phyloP scores from a whole-genome alignment of 2,113 vertebrate genomes.

The Xenotilapia caudafasciata region DNA sequence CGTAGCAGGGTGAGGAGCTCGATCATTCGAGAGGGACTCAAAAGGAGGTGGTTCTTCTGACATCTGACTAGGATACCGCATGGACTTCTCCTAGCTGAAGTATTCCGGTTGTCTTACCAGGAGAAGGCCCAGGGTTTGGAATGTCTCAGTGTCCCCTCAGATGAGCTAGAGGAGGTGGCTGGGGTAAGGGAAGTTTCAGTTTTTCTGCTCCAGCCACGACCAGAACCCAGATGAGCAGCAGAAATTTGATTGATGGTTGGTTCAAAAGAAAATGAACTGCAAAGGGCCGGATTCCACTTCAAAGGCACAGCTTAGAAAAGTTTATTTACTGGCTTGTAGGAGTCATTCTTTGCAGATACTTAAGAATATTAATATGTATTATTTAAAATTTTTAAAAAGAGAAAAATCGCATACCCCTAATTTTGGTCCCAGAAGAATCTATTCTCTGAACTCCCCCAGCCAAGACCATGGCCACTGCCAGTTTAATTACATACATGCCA shows the following conservation, averaged over 20 bases:
- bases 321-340: background rate
- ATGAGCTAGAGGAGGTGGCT: background rate
- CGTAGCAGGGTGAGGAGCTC: background rate
- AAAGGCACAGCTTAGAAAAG: background rate
- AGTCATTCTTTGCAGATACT: background rate
- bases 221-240: background rate
- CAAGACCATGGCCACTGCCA: conserved; percentile 91
- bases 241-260: background rate
- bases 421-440: conserved; percentile 86
- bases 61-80: background rate
- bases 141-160: background rate
- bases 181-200: background rate
- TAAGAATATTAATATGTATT: background rate
- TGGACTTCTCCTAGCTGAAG: background rate
- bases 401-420: conserved; percentile 74
- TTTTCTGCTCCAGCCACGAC: background rate
- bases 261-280: background rate
- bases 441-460: conserved; percentile 91
- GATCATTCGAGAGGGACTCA: background rate
- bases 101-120: background rate
- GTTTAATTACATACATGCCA: conserved; percentile 91
- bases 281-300: background rate
- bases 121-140: background rate
- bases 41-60: background rate
- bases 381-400: background rate